Evolutionary conservation across 2,888 invertebrate species (phyloP).

Genomic region (Brachylomia viminalis): DNA sequence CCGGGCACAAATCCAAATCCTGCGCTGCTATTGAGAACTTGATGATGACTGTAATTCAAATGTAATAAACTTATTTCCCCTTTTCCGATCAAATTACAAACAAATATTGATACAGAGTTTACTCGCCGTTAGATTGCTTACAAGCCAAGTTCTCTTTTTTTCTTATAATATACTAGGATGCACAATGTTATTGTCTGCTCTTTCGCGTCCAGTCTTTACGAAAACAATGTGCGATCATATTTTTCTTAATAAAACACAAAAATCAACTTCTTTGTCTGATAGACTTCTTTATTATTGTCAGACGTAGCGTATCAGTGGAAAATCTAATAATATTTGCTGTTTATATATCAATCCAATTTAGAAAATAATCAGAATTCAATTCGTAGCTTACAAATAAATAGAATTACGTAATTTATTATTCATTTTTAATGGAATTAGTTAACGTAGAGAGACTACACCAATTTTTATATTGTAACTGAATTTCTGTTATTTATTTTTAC

Average conservation of each 20-base stretch:
- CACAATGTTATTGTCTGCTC: neutral
- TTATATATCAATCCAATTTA: constrained; percentile 30
- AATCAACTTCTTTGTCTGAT: neutral
- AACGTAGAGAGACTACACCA: neutral
- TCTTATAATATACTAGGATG: neutral
- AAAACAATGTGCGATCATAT: neutral
- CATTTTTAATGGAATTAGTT: constrained; percentile 45
- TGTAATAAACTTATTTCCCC: no score
- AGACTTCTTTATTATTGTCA: constrained; percentile 2
- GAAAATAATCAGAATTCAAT: constrained; percentile 35
- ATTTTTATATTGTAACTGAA: constrained; percentile 22
- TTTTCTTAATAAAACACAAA: neutral
- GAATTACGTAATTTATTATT: constrained; percentile 33
- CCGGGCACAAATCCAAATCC: no score
- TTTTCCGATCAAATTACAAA: no score
- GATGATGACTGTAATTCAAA: no score
- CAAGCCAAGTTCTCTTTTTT: no score
- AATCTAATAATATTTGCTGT: constrained; percentile 38
- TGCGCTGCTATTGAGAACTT: no score
- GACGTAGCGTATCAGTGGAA: constrained; percentile 6
- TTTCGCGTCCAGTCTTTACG: neutral
- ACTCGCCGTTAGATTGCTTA: no score
- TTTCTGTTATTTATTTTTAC: neutral
- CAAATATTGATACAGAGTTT: no score
- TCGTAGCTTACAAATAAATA: constrained; percentile 43